Percentiles rank a stretch among this genome's conserved stretches.
These are phyloP conservation scores for Crocallis elinguaria DNA, from an alignment of 2,888 invertebrate species.

Conservation along the genomic window DNA sequence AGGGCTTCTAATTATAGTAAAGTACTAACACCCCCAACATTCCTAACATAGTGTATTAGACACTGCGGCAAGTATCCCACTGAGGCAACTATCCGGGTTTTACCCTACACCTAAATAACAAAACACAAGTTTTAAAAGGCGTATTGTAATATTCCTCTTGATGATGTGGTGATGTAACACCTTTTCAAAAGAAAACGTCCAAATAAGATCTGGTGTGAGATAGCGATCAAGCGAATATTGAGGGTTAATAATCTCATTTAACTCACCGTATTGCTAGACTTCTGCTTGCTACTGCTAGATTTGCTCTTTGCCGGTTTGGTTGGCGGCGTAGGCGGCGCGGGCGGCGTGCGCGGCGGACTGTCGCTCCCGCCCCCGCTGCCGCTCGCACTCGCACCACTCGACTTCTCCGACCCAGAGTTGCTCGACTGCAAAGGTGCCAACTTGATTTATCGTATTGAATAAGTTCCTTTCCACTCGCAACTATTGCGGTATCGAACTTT, in stretches of 20 bases:
- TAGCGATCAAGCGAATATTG: no score
- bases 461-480: constrained; percentile 41
- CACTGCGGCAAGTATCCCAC: no score
- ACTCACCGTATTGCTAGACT: constrained; percentile 59
- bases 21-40: no score
- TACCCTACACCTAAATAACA: no score
- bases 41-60: no score
- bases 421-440: constrained; percentile 62
- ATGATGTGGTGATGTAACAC: no score
- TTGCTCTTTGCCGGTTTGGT: constrained; percentile 56
- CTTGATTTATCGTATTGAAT: constrained; percentile 43
- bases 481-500: constrained; percentile 43
- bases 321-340: constrained; percentile 65
- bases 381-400: constrained; percentile 53
- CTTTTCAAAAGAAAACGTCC: no score
- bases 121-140: no score
- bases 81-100: no score
- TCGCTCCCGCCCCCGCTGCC: constrained; percentile 62
- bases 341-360: constrained; percentile 76
- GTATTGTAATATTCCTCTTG: no score
- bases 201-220: no score
- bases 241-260: neutral
- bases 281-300: constrained; percentile 54
- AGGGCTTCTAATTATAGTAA: no score
- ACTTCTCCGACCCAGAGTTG: constrained; percentile 70